Base-by-base conservation (phyloP, 1,140 invertebrate genomes). In the Phocides pigmalion region DNA sequence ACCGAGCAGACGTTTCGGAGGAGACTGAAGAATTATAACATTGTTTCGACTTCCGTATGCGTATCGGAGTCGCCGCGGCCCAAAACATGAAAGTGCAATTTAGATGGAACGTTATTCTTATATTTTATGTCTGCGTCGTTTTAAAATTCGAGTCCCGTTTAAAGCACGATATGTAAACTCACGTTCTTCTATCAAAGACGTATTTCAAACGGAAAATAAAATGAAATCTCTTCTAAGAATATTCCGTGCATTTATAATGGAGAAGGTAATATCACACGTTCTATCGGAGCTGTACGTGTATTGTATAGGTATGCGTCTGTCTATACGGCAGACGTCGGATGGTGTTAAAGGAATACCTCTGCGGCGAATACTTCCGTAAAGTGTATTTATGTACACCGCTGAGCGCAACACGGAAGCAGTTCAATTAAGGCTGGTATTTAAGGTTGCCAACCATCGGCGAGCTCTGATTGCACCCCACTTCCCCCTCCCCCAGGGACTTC, bases 401-500 rank as follows among this genome's bases (percentile, higher is more conserved):
- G 56, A 65, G 72, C 68, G 71, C 75, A 74, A 77, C 71, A 76
- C 82, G 82, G 83, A 84, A 86, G 79, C 82, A 74, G 82, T 89
- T 86, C 86, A 89, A 90, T 90, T 90, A 90, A 88, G 83, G 74
- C 76, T 85, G 84, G 86, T 85, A 90, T 90, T 90, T 90, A 90
- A 90, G 82, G 86, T 83, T 86, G 79, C 79, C 75, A 79, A 70
- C 84, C 78, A 79, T 78, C 72, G 81, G 76, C 77, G 74, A 81
- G 78, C 82, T 80, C 82, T 87, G 87, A 89, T 90, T 90, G 87
- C 81, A 66, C 70, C 71, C 62, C 65, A 53, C 76, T 74, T 47
- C 73, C 53, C 77, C 63, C 65, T 61, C 53, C 79, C 68, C 83
- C 35, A 46, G 79, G 71, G 82, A 81, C 72, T 79, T 63, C 66